Conservation (phyloP, 2,888 invertebrate species). For the Hedychridium roseum region DNA sequence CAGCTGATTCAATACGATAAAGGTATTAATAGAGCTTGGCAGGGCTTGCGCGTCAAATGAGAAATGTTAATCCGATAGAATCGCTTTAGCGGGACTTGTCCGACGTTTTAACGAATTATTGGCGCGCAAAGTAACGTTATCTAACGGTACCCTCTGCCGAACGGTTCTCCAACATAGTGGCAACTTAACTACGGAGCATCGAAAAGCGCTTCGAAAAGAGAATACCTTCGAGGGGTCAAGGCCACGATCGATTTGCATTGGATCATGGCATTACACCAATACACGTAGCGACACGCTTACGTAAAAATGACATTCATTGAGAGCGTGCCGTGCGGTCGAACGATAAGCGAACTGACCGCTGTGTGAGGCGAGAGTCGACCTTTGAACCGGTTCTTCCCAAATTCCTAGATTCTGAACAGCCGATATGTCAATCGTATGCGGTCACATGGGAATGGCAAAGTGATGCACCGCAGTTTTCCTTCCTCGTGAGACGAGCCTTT, state of each 20-base stretch:
- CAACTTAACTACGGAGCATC: no score
- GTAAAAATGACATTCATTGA: constrained; percentile 8
- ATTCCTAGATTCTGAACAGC: constrained; percentile 8
- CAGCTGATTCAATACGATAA: no score
- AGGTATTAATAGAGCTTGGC: no score
- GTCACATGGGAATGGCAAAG: background rate
- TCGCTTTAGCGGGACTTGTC: background rate
- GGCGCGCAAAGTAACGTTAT: background rate
- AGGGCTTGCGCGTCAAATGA: no score
- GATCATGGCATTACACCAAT: background rate
- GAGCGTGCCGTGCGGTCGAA: constrained; percentile 2
- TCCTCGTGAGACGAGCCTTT: no score
- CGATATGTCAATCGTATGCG: background rate
- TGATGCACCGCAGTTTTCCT: no score
- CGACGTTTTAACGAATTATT: background rate
- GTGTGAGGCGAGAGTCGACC: constrained; percentile 7
- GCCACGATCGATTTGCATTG: constrained; percentile 1
- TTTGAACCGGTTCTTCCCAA: constrained; percentile 6
- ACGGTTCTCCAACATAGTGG: background rate
- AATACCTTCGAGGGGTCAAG: constrained; percentile 9
- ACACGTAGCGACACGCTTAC: constrained; percentile 2
- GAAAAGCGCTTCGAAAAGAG: no score
- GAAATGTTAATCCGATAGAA: background rate
- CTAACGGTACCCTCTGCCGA: background rate
- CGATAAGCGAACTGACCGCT: constrained; percentile 9